Conservation (phyloP, 2,797 vertebrate species). For the Limosa lapponica region DNA sequence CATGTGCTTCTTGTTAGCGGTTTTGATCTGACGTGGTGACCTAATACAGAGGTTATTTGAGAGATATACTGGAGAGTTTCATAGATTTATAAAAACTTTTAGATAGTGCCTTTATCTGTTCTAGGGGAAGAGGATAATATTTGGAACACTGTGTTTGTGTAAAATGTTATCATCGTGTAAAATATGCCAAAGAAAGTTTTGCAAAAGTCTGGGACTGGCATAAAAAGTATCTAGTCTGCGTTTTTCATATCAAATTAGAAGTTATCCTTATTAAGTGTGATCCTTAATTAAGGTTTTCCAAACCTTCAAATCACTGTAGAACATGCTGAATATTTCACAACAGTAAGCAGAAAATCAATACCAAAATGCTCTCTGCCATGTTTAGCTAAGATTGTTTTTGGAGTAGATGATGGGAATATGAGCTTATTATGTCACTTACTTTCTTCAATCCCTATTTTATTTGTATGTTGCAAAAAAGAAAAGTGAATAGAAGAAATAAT, state of each 20-base stretch:
- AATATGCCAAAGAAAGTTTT: neutral
- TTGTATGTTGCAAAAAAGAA: neutral
- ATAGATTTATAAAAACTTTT: neutral
- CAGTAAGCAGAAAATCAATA: conserved; percentile 1
- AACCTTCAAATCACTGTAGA: neutral
- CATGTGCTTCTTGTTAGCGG: neutral
- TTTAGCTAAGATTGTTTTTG: neutral
- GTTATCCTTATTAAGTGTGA: neutral
- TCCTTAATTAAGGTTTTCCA: neutral
- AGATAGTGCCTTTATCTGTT: neutral
- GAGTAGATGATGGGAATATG: neutral
- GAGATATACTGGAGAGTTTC: neutral
- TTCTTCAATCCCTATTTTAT: neutral
- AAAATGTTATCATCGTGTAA: neutral
- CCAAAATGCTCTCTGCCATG: neutral
- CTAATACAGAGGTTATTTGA: neutral
- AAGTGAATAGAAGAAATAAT: neutral
- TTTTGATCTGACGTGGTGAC: neutral
- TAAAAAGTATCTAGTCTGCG: neutral
- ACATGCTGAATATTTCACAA: conserved; percentile 11
- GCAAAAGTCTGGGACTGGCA: neutral
- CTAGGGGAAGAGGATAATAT: neutral
- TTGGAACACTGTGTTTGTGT: neutral
- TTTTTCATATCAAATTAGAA: neutral
- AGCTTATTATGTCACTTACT: neutral